Conservation (phyloP, 2,797 vertebrate genomes). For the Allobates femoralis region DNA sequence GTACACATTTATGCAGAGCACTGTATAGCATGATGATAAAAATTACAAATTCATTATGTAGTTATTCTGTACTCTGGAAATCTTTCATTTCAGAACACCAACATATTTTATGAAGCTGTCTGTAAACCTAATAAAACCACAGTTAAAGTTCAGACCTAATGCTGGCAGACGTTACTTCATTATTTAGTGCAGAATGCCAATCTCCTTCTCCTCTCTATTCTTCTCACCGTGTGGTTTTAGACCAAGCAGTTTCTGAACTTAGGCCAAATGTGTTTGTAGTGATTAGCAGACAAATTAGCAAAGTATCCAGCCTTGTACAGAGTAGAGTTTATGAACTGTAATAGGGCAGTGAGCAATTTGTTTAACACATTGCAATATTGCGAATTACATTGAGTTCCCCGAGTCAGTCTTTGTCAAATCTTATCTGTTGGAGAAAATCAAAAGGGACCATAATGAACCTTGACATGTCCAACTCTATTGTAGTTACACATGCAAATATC, state of each 20-base stretch:
- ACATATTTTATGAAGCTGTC: neutral
- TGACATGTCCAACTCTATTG: neutral
- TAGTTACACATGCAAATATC: slow-evolving; percentile 2
- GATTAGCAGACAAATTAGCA: slow-evolving; percentile 68
- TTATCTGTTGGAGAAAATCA: slow-evolving; percentile 39
- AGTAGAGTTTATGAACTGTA: slow-evolving; percentile 57
- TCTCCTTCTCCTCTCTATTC: slow-evolving; percentile 56
- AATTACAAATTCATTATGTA: too few species aligned
- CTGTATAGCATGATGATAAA: too few species aligned
- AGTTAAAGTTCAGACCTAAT: neutral
- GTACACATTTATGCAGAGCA: too few species aligned
- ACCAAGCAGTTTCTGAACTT: slow-evolving; percentile 63
- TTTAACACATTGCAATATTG: slow-evolving; percentile 66
- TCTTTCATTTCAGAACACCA: neutral
- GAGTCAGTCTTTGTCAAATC: slow-evolving; percentile 46
- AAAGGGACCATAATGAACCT: slow-evolving; percentile 40
- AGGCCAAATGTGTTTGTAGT: slow-evolving; percentile 66
- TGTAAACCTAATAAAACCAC: too few species aligned
- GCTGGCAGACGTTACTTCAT: neutral
- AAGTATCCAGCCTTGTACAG: slow-evolving; percentile 66
- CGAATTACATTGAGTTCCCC: slow-evolving; percentile 38
- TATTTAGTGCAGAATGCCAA: slow-evolving; percentile 7
- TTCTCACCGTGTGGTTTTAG: slow-evolving; percentile 53
- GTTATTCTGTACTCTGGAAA: neutral
- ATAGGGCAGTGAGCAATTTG: slow-evolving; percentile 64